Percentiles rank a stretch among this genome's conserved stretches.
phyloP scores from a whole-genome alignment of 2,888 invertebrate species.

The Drosophila picticornis region DNA sequence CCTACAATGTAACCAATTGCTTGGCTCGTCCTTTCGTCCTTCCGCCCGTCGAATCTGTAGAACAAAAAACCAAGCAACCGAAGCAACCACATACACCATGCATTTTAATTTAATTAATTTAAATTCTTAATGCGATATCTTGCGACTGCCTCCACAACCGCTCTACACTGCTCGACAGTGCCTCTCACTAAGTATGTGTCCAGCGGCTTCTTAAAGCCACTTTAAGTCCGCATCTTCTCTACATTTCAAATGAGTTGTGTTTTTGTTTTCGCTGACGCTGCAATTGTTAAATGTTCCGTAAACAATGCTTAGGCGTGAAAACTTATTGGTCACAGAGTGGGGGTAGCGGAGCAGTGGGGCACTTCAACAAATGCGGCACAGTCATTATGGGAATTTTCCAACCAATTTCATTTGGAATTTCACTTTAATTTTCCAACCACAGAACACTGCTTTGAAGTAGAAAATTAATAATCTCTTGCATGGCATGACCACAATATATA shows the following conservation, averaged over 20 bases:
- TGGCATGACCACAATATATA: background rate
- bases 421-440: constrained; percentile 10
- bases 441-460: constrained; percentile 1
- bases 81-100: constrained; percentile 57
- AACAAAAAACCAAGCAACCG: constrained; percentile 39
- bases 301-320: constrained; percentile 69
- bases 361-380: constrained; percentile 11
- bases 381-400: constrained; percentile 65
- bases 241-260: constrained; percentile 42
- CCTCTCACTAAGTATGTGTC: constrained; percentile 52
- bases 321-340: constrained; percentile 57
- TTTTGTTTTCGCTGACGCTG: constrained; percentile 60
- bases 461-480: constrained; percentile 5
- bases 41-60: constrained; percentile 10
- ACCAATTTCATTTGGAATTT: constrained; percentile 64
- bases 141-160: constrained; percentile 23
- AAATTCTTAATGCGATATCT: constrained; percentile 78
- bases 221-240: background rate
- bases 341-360: background rate
- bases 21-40: constrained; percentile 19
- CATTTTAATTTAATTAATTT: constrained; percentile 81
- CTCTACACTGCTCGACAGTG: constrained; percentile 22
- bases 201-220: constrained; percentile 20
- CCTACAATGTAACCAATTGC: constrained; percentile 34
- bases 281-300: constrained; percentile 76